phyloP scores from a whole-genome alignment of 2,113 vertebrate species.

The Oryzias melastigma region DNA sequence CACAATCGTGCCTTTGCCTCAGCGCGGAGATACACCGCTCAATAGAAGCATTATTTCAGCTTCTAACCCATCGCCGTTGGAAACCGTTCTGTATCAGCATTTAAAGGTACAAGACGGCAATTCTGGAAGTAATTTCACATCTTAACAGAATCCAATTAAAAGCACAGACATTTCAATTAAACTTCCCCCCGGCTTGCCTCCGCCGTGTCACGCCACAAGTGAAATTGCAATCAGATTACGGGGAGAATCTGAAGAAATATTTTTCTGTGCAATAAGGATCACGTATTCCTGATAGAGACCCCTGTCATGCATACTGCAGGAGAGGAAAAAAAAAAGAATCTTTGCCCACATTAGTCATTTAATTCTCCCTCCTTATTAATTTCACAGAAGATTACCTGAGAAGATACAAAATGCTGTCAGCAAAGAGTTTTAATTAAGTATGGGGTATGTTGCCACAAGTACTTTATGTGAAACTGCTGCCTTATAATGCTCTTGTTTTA shows the following conservation, averaged over 20 bases:
- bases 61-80: conserved; percentile 69
- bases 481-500: conserved; percentile 76
- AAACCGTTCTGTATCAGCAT: conserved; percentile 67
- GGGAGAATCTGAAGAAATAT: conserved; percentile 66
- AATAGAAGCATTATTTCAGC: conserved; percentile 66
- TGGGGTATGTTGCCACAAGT: conserved; percentile 69
- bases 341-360: conserved; percentile 71
- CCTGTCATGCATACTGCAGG: conserved; percentile 72
- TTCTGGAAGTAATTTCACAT: conserved; percentile 78
- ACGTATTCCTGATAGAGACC: conserved; percentile 69
- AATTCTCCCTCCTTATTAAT: conserved; percentile 77
- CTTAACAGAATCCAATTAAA: conserved; percentile 82
- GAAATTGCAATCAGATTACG: conserved; percentile 84
- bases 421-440: conserved; percentile 79
- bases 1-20: conserved; percentile 48
- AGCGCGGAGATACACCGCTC: conserved; percentile 35
- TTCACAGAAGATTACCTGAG: conserved; percentile 80
- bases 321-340: conserved; percentile 39
- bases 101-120: conserved; percentile 72
- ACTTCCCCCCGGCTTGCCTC: conserved; percentile 65
- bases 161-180: conserved; percentile 78
- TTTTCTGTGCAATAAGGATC: conserved; percentile 70
- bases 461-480: conserved; percentile 73
- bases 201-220: conserved; percentile 72
- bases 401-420: conserved; percentile 77